These are phyloP conservation scores for Rhyacichthys aspro DNA, from an alignment of 2,797 vertebrate genomes.

Conservation along the genomic window DNA sequence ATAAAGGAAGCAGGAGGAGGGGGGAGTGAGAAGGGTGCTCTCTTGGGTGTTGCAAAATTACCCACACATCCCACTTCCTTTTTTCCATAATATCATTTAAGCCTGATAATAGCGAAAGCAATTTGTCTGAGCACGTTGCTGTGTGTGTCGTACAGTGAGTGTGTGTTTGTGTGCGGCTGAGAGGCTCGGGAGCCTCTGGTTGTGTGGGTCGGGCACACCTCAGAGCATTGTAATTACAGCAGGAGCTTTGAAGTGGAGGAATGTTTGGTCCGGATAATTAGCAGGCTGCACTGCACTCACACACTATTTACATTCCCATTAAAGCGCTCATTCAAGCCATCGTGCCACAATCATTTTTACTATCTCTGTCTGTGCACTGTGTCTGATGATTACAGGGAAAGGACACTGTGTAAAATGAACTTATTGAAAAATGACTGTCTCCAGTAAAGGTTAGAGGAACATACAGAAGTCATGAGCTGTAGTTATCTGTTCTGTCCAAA, in stretches of 20 bases:
- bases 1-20: constrained; percentile 36
- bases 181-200: constrained; percentile 62
- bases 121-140: constrained; percentile 76
- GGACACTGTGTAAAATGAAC: not conserved
- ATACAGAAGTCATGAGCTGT: no score
- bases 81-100: constrained; percentile 75
- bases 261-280: constrained; percentile 76
- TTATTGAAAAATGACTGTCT: not conserved
- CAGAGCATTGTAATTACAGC: constrained; percentile 79
- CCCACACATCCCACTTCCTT: constrained; percentile 74
- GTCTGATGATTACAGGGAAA: constrained; percentile 16
- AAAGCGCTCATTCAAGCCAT: constrained; percentile 60
- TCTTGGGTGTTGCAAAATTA: constrained; percentile 71
- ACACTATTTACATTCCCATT: constrained; percentile 76
- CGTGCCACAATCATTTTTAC: constrained; percentile 23
- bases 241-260: constrained; percentile 80
- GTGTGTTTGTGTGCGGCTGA: constrained; percentile 16
- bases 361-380: no score
- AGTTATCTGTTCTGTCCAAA: no score
- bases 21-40: constrained; percentile 45
- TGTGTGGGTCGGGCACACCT: constrained; percentile 80
- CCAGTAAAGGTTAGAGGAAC: not conserved
- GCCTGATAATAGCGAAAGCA: constrained; percentile 73
- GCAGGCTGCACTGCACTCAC: constrained; percentile 62
- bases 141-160: constrained; percentile 22